Evolutionary conservation across 2,888 invertebrate genomes (phyloP).

Genomic region (Eulithis testata): DNA sequence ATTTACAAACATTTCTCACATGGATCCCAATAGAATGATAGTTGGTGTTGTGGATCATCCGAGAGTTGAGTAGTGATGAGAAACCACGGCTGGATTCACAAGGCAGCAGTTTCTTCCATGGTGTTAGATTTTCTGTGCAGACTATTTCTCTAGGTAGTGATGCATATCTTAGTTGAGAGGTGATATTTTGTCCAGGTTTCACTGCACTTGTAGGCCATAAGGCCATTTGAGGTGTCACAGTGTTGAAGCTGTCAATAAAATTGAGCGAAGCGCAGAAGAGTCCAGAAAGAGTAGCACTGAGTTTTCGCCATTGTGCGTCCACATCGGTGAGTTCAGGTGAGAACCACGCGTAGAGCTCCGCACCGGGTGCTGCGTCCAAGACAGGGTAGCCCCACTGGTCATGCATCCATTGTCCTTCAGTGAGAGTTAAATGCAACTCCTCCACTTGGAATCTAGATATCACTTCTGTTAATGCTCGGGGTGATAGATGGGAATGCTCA

Average conservation of each 20-base stretch:
- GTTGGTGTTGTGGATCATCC: conserved; percentile 95
- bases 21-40: conserved; percentile 96
- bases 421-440: conserved; percentile 95
- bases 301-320: conserved; percentile 93
- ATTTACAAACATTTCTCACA: conserved; percentile 91
- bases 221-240: conserved; percentile 92
- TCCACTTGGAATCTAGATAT: conserved; percentile 92
- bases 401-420: conserved; percentile 97
- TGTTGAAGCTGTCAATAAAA: conserved; percentile 94
- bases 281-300: conserved; percentile 96
- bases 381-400: conserved; percentile 97
- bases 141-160: conserved; percentile 98
- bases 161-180: conserved; percentile 90
- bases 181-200: conserved; percentile 73
- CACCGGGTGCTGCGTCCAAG: conserved; percentile 95
- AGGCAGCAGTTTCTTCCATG: conserved; percentile 98
- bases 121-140: conserved; percentile 99
- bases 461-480: conserved; percentile 95
- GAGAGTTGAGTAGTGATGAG: conserved; percentile 94
- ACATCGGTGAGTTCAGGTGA: conserved; percentile 87
- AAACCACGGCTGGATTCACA: conserved; percentile 96
- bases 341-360: conserved; percentile 98
- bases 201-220: conserved; percentile 90
- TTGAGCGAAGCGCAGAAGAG: conserved; percentile 98
- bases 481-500: conserved; percentile 94